A percentile compares a stretch with the other conserved stretches of the same genome.
Evolutionary conservation across 2,113 vertebrate genomes (phyloP).

Genomic region (Charadrius vociferus): DNA sequence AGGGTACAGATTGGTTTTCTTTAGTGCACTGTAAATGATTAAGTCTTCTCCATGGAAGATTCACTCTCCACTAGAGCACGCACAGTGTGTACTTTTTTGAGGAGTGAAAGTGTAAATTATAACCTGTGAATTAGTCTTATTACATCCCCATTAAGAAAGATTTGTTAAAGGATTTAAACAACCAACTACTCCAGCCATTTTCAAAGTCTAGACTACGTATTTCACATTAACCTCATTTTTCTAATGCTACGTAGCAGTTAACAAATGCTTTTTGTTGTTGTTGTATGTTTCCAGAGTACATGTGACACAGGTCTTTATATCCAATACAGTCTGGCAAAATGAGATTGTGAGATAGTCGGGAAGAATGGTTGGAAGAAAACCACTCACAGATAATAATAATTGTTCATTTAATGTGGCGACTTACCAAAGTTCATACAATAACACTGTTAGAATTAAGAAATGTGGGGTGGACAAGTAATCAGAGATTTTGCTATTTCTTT

Average conservation of each 20-base stretch:
- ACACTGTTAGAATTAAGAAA: not conserved
- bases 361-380: not conserved
- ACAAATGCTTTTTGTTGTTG: not conserved
- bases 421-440: not conserved
- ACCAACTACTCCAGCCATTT: not conserved
- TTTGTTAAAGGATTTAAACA: not conserved
- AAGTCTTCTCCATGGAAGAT: not conserved
- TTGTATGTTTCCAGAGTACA: not conserved
- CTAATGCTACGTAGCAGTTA: not conserved
- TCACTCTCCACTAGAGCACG: not conserved
- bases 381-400: not conserved
- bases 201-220: not conserved
- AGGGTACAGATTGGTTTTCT: not conserved
- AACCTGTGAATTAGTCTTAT: not conserved
- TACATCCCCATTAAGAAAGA: not conserved
- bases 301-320: not conserved
- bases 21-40: not conserved
- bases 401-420: not conserved
- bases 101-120: not conserved
- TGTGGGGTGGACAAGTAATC: not conserved
- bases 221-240: not conserved
- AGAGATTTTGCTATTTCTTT: not conserved
- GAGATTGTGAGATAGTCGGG: not conserved
- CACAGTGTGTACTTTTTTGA: not conserved
- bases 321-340: not conserved